These are phyloP conservation scores for Trimorus sp. DNA, from an alignment of 2,888 invertebrate genomes.

Conservation along the genomic window DNA sequence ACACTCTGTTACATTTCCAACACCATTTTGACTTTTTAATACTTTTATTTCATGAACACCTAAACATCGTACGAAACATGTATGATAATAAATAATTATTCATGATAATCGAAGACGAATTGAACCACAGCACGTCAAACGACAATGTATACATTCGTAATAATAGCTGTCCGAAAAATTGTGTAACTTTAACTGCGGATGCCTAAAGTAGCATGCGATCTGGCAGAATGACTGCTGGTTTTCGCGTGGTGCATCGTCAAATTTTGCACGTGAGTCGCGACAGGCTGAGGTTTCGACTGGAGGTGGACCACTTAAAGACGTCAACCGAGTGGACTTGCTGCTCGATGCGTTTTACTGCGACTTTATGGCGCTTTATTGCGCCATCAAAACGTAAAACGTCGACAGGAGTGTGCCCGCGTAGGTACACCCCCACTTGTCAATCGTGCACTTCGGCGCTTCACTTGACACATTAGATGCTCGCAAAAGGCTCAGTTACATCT, in stretches of 20 bases:
- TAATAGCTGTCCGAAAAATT: too few species aligned
- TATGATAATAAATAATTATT: too few species aligned
- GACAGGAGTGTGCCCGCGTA: constrained; percentile 78
- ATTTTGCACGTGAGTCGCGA: constrained; percentile 71
- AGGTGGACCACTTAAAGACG: constrained; percentile 80
- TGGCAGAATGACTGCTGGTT: constrained; percentile 16
- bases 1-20: constrained; percentile 8
- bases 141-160: too few species aligned
- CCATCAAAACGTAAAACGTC: constrained; percentile 82
- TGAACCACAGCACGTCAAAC: too few species aligned
- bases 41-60: background rate
- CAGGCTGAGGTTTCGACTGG: constrained; percentile 68
- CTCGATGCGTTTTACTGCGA: constrained; percentile 82
- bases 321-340: constrained; percentile 81
- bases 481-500: constrained; percentile 45
- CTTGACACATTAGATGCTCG: constrained; percentile 61
- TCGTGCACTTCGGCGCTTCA: constrained; percentile 48
- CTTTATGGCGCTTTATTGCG: constrained; percentile 81
- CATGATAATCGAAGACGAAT: too few species aligned
- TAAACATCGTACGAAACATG: too few species aligned
- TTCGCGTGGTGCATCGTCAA: constrained; percentile 40
- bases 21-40: background rate
- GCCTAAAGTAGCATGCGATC: constrained; percentile 11
- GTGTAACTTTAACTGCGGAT: background rate
- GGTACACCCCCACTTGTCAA: constrained; percentile 76